Conservation (phyloP, 2,888 invertebrate genomes). For the Ceraclea dissimilis region DNA sequence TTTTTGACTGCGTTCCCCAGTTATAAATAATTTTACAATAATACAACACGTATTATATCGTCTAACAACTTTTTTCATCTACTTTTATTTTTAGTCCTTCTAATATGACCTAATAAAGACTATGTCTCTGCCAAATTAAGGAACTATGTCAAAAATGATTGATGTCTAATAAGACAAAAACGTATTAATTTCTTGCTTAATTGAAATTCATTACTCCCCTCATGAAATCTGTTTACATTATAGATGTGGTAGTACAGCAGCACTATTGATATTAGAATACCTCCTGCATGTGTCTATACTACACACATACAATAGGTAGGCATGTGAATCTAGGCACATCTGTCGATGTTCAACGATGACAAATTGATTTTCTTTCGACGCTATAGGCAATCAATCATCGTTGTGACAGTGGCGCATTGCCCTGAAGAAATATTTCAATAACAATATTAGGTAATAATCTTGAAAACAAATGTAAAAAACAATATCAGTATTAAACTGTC, state of each 20-base stretch:
- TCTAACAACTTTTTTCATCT: too few species aligned
- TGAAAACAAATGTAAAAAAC: too few species aligned
- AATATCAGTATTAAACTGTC: too few species aligned
- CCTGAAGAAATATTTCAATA: neutral
- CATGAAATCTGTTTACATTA: neutral
- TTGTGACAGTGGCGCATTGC: neutral
- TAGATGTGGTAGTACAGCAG: neutral
- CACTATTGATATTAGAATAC: neutral
- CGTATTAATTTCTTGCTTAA: neutral
- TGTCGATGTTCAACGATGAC: conserved; percentile 4
- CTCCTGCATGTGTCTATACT: neutral
- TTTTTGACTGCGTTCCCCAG: too few species aligned
- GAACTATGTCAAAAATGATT: too few species aligned
- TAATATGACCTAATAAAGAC: too few species aligned
- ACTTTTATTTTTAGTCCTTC: too few species aligned
- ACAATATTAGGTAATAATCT: too few species aligned
- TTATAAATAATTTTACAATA: neutral
- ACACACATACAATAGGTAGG: neutral
- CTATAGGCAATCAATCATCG: conserved; percentile 1
- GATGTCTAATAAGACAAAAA: neutral
- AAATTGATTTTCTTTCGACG: conserved; percentile 9
- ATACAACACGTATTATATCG: neutral
- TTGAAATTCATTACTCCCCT: neutral
- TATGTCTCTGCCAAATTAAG: too few species aligned
- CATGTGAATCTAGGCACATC: neutral